These are phyloP conservation scores for Morone chrysops DNA, from an alignment of 2,113 vertebrate species.

Conservation along the genomic window DNA sequence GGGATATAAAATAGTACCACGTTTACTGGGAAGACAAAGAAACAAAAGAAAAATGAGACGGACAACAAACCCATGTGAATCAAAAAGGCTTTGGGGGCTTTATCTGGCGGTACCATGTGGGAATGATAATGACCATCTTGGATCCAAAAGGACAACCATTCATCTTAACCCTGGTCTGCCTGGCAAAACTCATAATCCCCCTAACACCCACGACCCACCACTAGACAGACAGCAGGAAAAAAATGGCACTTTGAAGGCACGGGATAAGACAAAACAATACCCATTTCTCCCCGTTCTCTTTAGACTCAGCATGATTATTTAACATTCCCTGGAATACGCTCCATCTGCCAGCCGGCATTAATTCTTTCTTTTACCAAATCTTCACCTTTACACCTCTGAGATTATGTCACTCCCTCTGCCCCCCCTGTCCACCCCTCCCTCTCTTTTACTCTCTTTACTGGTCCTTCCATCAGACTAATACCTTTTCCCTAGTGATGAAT, in stretches of 20 bases:
- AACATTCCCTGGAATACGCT: constrained; percentile 76
- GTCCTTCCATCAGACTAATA: constrained; percentile 78
- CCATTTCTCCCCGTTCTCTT: constrained; percentile 67
- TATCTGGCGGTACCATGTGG: constrained; percentile 88
- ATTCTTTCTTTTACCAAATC: constrained; percentile 74
- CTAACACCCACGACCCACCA: constrained; percentile 82
- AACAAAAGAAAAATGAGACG: constrained; percentile 73
- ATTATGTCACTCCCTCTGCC: constrained; percentile 59
- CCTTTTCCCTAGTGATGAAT: constrained; percentile 82
- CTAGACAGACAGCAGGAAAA: constrained; percentile 82
- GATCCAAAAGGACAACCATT: constrained; percentile 88
- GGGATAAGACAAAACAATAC: constrained; percentile 85
- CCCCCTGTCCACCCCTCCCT: constrained; percentile 17
- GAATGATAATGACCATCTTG: constrained; percentile 86
- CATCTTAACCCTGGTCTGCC: constrained; percentile 85
- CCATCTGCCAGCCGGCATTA: constrained; percentile 84
- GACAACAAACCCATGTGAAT: constrained; percentile 76
- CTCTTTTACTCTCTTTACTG: constrained; percentile 50
- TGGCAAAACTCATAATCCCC: constrained; percentile 87
- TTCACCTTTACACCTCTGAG: constrained; percentile 78
- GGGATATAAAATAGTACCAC: constrained; percentile 35
- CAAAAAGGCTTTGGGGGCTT: constrained; percentile 84
- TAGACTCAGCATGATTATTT: constrained; percentile 72
- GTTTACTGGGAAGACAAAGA: constrained; percentile 70
- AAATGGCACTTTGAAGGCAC: constrained; percentile 85